Evolutionary conservation across 2,113 vertebrate species (phyloP).

Genomic region (Brevimyrus niger): DNA sequence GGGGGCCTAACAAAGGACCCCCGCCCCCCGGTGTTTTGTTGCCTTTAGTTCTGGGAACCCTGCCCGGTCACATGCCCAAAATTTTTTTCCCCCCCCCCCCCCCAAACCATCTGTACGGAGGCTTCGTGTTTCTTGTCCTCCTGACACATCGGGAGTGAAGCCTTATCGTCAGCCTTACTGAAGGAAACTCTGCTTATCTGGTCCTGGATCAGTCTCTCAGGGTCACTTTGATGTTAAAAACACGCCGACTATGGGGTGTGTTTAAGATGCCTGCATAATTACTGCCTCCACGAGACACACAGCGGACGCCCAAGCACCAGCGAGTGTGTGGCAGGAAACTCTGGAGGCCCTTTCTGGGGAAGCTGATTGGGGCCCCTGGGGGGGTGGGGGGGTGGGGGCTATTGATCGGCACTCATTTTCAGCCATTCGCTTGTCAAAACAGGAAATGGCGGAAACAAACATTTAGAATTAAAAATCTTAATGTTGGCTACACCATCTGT

Average conservation of each 20-base stretch:
- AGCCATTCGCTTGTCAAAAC: not conserved
- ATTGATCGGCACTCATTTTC: not conserved
- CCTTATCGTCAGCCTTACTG: not conserved
- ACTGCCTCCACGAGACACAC: conserved; percentile 40
- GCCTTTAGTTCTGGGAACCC: conserved; percentile 1
- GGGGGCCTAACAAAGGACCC: conserved; percentile 21
- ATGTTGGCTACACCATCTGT: not conserved
- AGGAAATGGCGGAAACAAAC: not conserved
- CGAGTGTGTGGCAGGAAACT: conserved; percentile 2
- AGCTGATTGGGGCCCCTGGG: too few species aligned
- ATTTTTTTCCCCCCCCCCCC: conserved; percentile 50
- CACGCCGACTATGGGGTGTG: conserved; percentile 55
- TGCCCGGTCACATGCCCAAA: conserved; percentile 43
- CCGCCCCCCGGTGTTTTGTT: conserved; percentile 33
- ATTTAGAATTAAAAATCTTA: not conserved
- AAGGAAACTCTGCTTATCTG: conserved; percentile 36
- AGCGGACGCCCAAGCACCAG: conserved; percentile 31
- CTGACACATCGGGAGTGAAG: not conserved
- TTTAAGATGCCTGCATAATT: conserved; percentile 64
- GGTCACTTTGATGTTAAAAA: conserved; percentile 54
- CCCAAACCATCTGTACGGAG: conserved; percentile 14
- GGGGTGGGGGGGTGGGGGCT: not conserved
- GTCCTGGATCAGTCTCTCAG: conserved; percentile 32
- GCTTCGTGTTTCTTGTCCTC: conserved; percentile 36
- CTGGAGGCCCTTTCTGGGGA: not conserved